phyloP scores from a whole-genome alignment of 2,797 vertebrate species.

The Catamblyrhynchus diadema region DNA sequence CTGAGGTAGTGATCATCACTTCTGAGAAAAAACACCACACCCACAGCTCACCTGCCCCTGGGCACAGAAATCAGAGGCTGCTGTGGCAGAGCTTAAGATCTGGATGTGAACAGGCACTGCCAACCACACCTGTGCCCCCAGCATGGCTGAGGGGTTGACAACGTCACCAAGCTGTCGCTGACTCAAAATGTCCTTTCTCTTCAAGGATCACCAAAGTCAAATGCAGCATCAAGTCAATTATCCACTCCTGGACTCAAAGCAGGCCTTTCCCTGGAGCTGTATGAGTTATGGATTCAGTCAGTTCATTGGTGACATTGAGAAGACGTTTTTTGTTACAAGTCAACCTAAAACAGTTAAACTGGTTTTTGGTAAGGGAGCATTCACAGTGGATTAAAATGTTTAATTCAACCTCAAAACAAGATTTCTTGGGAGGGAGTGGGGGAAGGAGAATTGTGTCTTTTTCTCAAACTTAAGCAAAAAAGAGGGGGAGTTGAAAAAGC shows the following conservation, averaged over 20 bases:
- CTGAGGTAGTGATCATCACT: background rate
- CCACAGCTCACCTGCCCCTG: background rate
- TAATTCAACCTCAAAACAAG: background rate
- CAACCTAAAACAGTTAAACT: background rate
- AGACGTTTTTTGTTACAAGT: background rate
- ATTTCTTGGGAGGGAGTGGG: background rate
- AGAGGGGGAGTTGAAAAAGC: background rate
- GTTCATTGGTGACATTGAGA: background rate
- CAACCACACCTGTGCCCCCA: background rate
- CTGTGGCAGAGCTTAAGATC: background rate
- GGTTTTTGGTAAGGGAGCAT: background rate
- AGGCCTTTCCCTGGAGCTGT: background rate
- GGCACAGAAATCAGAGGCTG: background rate
- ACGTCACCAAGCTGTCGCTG: rapidly evolving
- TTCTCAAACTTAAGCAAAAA: background rate
- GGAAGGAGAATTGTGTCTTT: background rate
- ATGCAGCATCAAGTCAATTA: background rate
- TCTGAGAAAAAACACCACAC: background rate
- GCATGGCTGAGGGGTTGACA: rapidly evolving
- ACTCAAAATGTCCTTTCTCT: background rate
- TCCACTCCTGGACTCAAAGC: background rate
- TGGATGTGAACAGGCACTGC: background rate
- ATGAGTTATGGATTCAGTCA: background rate
- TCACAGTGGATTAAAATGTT: background rate
- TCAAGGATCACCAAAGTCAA: background rate